Percentiles rank a stretch among this genome's conserved stretches.
Evolutionary conservation across 1,140 invertebrate species (phyloP).

Genomic region (Brachionus calyciflorus): DNA sequence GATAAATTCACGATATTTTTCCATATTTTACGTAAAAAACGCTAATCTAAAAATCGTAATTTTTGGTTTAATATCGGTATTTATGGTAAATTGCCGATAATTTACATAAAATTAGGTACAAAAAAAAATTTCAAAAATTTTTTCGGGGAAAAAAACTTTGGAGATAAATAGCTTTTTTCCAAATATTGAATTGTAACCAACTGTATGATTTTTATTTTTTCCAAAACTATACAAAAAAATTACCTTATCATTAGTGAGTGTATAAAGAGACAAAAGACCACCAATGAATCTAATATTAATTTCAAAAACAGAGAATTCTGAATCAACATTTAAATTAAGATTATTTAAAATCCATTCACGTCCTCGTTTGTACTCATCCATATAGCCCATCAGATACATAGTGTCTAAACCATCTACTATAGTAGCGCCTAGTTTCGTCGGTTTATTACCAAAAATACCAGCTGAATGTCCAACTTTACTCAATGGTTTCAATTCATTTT

Average conservation of each 20-base stretch:
- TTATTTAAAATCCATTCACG: constrained; percentile 87
- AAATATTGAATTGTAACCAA: too few relatives aligned
- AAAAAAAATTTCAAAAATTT: too few relatives aligned
- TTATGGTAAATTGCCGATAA: too few relatives aligned
- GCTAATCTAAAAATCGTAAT: too few relatives aligned
- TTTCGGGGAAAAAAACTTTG: too few relatives aligned
- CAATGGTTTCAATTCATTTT: constrained; percentile 90
- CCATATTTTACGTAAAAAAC: too few relatives aligned
- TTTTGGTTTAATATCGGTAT: too few relatives aligned
- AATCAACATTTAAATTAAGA: constrained; percentile 75
- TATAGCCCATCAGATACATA: constrained; percentile 91
- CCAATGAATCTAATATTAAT: constrained; percentile 96
- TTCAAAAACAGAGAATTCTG: constrained; percentile 94
- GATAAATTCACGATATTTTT: too few relatives aligned
- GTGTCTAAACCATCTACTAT: constrained; percentile 96
- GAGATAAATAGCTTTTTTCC: too few relatives aligned
- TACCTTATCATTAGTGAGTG: constrained; percentile 82
- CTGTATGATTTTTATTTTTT: too few relatives aligned
- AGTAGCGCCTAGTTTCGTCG: constrained; percentile 79
- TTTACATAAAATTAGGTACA: too few relatives aligned
- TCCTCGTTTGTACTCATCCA: constrained; percentile 85
- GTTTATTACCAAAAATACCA: constrained; percentile 78
- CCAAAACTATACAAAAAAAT: too few relatives aligned
- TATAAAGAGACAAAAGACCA: constrained; percentile 84
- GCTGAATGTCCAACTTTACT: constrained; percentile 75